A percentile compares a stretch with the other conserved stretches of the same genome.
These are phyloP conservation scores for Siniperca obscura DNA, from an alignment of 2,797 vertebrate species.

Conservation along the genomic window DNA sequence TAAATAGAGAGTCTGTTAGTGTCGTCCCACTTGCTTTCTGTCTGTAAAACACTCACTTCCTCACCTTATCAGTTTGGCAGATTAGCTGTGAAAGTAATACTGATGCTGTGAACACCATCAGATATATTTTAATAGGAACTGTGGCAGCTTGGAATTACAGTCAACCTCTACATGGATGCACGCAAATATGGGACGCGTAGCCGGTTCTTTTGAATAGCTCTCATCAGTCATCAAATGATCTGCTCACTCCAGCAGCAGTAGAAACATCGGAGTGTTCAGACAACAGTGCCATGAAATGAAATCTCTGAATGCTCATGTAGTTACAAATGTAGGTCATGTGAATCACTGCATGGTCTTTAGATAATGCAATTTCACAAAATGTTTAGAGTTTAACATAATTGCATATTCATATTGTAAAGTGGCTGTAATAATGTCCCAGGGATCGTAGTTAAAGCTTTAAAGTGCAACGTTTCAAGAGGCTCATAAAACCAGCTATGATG, in stretches of 20 bases:
- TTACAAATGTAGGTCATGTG: conserved; percentile 59
- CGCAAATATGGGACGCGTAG: conserved; percentile 17
- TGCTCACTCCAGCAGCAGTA: conserved; percentile 26
- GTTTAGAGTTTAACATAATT: conserved; percentile 43
- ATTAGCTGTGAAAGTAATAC: conserved; percentile 76
- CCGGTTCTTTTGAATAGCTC: conserved; percentile 49
- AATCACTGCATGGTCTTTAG: conserved; percentile 32
- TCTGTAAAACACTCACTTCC: conserved; percentile 73
- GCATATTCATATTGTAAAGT: conserved; percentile 41
- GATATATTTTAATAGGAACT: conserved; percentile 71
- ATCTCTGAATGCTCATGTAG: conserved; percentile 42
- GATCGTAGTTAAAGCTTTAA: conserved; percentile 32
- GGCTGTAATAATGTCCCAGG: conserved; percentile 31
- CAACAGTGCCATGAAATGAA: conserved; percentile 36
- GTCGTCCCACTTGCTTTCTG: conserved; percentile 70
- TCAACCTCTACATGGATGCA: conserved; percentile 16
- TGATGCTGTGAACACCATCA: conserved; percentile 69
- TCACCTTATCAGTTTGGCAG: conserved; percentile 74
- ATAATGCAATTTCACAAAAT: conserved; percentile 28
- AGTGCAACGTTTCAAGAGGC: conserved; percentile 19
- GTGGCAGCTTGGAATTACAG: conserved; percentile 50
- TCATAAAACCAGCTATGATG: conserved; percentile 21
- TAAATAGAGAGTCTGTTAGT: conserved; percentile 71
- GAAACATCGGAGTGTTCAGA: too few species aligned
- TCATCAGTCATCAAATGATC: conserved; percentile 66